Evolutionary conservation across 2,113 vertebrate genomes (phyloP).

Genomic region (Pomatostomus ruficeps): DNA sequence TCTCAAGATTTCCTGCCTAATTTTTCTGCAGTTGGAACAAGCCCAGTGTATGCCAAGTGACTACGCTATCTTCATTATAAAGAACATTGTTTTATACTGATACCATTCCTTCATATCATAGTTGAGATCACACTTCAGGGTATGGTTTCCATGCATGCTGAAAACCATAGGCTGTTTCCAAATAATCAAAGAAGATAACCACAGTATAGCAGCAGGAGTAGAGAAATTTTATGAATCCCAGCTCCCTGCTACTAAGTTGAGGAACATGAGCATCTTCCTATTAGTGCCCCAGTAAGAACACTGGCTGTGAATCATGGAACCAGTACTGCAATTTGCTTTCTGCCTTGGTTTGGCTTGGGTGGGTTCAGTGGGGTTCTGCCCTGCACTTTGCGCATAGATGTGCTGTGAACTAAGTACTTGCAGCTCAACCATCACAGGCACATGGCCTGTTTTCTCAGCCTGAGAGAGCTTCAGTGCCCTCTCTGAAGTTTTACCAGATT

Average conservation of each 20-base stretch:
- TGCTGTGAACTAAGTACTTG: neutral
- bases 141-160: neutral
- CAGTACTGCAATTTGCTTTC: neutral
- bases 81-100: neutral
- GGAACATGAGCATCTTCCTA: neutral
- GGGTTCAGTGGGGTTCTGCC: neutral
- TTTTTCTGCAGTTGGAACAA: neutral
- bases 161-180: neutral
- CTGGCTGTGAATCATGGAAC: neutral
- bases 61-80: neutral
- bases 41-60: neutral
- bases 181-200: neutral
- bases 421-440: accelerated
- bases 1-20: neutral
- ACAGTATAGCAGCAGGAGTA: neutral
- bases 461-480: neutral
- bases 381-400: neutral
- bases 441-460: neutral
- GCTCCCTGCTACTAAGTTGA: neutral
- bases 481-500: neutral
- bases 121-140: neutral
- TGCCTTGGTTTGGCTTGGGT: neutral
- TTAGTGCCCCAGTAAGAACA: neutral
- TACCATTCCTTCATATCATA: neutral
- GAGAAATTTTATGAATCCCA: neutral